phyloP scores from a whole-genome alignment of 2,113 vertebrate genomes.

The Ariopsis seemanni region DNA sequence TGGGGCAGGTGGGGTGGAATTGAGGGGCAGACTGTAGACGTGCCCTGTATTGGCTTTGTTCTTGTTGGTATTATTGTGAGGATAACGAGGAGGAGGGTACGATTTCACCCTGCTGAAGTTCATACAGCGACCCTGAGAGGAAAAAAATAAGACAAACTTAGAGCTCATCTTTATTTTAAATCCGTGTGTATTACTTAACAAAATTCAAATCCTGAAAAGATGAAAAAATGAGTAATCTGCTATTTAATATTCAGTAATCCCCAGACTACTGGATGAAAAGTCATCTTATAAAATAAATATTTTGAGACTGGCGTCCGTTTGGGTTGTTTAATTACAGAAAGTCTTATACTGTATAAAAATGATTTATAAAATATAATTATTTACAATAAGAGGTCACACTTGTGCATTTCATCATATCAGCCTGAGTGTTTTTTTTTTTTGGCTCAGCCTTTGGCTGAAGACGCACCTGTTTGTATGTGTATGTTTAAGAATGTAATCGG shows the following conservation, averaged over 20 bases:
- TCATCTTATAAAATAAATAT: too few relatives aligned
- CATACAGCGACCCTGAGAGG: constrained; percentile 85
- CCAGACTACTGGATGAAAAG: too few relatives aligned
- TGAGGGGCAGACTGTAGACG: constrained; percentile 74
- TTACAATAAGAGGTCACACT: too few relatives aligned
- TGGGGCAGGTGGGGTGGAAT: constrained; percentile 55
- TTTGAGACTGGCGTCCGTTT: too few relatives aligned
- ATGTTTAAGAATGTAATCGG: too few relatives aligned
- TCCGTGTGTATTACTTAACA: not conserved
- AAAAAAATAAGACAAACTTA: constrained; percentile 31
- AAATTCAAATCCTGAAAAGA: not conserved
- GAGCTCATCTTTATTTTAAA: not conserved
- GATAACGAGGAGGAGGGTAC: constrained; percentile 77
- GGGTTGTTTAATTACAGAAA: too few relatives aligned
- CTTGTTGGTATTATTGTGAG: constrained; percentile 80
- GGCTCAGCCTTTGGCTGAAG: too few relatives aligned
- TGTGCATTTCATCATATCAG: not conserved
- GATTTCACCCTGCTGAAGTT: constrained; percentile 87
- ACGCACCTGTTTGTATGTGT: too few relatives aligned
- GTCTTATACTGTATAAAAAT: too few relatives aligned
- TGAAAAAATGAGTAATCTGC: not conserved
- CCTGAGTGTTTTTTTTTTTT: not conserved
- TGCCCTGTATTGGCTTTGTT: constrained; percentile 79
- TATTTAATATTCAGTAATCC: not conserved
- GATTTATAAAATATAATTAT: too few relatives aligned